Conservation (phyloP, 2,113 vertebrate species). For the Colaptes auratus region DNA sequence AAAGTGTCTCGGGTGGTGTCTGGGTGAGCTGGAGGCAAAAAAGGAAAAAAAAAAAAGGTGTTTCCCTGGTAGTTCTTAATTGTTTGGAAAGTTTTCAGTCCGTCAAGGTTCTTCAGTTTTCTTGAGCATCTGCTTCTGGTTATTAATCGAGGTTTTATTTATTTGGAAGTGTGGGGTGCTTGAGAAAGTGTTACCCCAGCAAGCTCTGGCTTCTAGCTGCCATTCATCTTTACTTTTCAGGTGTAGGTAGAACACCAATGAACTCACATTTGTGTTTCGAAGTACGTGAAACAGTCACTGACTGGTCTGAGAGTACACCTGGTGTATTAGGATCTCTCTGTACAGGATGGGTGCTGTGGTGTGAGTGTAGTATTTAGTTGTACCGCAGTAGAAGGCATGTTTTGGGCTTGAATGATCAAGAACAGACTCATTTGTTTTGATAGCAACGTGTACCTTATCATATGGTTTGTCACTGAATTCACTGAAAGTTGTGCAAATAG, state of each 20-base stretch:
- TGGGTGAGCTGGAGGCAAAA: not conserved
- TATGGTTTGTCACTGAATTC: not conserved
- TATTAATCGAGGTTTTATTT: not conserved
- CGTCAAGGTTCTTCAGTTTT: not conserved
- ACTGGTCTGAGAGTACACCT: not conserved
- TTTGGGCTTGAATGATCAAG: not conserved
- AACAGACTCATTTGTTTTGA: not conserved
- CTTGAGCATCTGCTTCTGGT: not conserved
- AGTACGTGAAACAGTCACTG: not conserved
- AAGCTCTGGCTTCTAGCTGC: not conserved
- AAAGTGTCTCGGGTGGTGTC: not conserved
- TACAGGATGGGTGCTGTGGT: fast-evolving
- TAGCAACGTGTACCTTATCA: fast-evolving
- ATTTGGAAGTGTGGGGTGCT: not conserved
- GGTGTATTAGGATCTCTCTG: not conserved
- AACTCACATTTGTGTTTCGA: not conserved
- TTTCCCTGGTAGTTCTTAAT: not conserved
- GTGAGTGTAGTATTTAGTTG: fast-evolving
- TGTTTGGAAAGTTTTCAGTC: not conserved
- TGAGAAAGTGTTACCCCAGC: not conserved
- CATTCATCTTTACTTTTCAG: not conserved
- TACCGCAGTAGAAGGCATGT: not conserved
- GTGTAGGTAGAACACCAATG: not conserved
- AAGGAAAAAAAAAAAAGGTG: too few species aligned
- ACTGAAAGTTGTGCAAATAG: not conserved